These are phyloP conservation scores for Lepidothrix coronata DNA, from an alignment of 2,113 vertebrate species.

Conservation along the genomic window DNA sequence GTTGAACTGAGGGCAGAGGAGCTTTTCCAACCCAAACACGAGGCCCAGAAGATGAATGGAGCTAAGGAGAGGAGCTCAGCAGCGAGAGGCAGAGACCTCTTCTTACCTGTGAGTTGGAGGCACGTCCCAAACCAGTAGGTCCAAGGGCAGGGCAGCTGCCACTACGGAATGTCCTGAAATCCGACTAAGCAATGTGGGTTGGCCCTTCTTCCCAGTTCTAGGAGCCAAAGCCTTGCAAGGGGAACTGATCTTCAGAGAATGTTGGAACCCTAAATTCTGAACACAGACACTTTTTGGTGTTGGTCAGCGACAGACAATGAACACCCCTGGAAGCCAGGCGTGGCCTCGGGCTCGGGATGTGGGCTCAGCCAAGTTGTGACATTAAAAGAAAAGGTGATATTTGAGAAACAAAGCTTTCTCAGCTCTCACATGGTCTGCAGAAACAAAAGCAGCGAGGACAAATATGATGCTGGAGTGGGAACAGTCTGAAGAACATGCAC, in stretches of 20 bases:
- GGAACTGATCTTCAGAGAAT: conserved; percentile 55
- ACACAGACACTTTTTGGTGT: conserved; percentile 46
- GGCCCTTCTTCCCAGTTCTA: conserved; percentile 56
- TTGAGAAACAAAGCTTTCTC: conserved; percentile 34
- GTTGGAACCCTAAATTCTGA: conserved; percentile 61
- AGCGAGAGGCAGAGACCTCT: conserved; percentile 4
- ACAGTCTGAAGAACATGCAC: neutral
- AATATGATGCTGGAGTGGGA: neutral
- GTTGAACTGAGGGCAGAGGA: neutral
- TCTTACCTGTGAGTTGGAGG: conserved; percentile 55
- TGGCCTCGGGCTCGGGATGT: neutral
- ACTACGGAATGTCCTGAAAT: conserved; percentile 37
- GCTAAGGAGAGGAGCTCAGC: conserved; percentile 37
- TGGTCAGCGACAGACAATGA: conserved; percentile 40
- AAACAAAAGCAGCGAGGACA: conserved; percentile 48
- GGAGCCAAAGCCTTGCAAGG: conserved; percentile 64
- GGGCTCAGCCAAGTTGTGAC: conserved; percentile 28
- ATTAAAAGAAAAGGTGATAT: conserved; percentile 1
- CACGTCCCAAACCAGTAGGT: conserved; percentile 56
- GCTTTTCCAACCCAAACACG: conserved; percentile 8
- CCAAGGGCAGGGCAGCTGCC: conserved; percentile 45
- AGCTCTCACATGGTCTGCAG: conserved; percentile 5
- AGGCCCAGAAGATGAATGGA: neutral
- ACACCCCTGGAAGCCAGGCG: neutral
- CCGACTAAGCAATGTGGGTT: conserved; percentile 46